Conservation (phyloP, 2,113 vertebrate genomes). For the Cynoglossus semilaevis region DNA sequence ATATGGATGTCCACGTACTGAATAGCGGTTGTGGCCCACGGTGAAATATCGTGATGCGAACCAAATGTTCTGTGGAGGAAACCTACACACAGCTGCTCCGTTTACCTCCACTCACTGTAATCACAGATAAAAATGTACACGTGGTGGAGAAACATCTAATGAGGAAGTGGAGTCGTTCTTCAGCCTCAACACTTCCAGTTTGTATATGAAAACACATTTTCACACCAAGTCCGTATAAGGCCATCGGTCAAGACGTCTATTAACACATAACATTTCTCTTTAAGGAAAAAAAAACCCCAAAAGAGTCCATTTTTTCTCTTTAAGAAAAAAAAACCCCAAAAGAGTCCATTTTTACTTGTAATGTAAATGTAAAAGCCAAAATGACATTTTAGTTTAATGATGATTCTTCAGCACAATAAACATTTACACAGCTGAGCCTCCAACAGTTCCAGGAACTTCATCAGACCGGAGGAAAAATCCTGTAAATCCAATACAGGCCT, state of each 20-base stretch:
- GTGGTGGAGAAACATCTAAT: slow-evolving; percentile 25
- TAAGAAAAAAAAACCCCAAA: too few species aligned
- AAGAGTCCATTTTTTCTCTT: too few species aligned
- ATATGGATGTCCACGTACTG: slow-evolving; percentile 46
- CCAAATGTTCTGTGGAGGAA: slow-evolving; percentile 67
- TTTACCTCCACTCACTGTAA: slow-evolving; percentile 52
- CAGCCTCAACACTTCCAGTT: slow-evolving; percentile 25
- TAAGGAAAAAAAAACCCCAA: too few species aligned
- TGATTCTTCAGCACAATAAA: slow-evolving; percentile 2
- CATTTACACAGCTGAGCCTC: slow-evolving; percentile 4
- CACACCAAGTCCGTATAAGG: neutral
- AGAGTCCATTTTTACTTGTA: slow-evolving; percentile 1
- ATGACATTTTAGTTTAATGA: too few species aligned
- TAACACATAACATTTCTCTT: too few species aligned
- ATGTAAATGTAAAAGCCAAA: neutral
- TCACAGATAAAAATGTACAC: too few species aligned
- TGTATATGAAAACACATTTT: slow-evolving; percentile 23
- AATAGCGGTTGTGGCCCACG: slow-evolving; percentile 36
- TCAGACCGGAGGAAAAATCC: slow-evolving; percentile 30
- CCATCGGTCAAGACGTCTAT: too few species aligned
- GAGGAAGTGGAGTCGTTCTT: slow-evolving; percentile 23
- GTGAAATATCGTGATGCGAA: slow-evolving; percentile 55
- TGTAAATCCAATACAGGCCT: slow-evolving; percentile 42
- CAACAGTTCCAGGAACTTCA: slow-evolving; percentile 34
- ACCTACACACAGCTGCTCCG: slow-evolving; percentile 62